Evolutionary conservation across 2,797 vertebrate genomes (phyloP), one percentile per base, ranked within the genome.

Genomic region (Fistularia commersonii): DNA sequence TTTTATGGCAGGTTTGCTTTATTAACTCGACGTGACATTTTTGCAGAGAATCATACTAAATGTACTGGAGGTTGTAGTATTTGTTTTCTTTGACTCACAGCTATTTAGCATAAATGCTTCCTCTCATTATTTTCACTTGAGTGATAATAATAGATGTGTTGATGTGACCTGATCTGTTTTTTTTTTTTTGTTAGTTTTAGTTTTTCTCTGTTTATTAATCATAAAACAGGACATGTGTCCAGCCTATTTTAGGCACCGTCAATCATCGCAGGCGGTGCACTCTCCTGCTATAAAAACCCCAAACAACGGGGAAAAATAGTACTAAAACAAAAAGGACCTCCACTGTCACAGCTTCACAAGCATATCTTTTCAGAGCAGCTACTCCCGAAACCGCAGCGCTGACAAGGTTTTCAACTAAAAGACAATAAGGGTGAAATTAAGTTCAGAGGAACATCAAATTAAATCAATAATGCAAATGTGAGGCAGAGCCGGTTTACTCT

Each of bases 61-160:
- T 23, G 23, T 23, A 23, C 23, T 23, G 23, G 23, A 23, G 23
- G 23, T 23, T 23, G 23, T 23, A 23, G 23, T 23, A 4, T 23
- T 23, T 4, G 23, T 23, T 23, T 23, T 23, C 23, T 23, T 23
- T 59, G 43, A 35, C 50, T 57, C 58, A 35, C 47, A 33, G 13
- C 9, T 70, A 6, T 61, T 80, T 75, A 72, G 48, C 52, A 70
- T 77, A 62, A 57, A 55, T 53, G 37, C 38, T 51, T 31, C 61
- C 55, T 59, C 61, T 64, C 64, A 68, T 60, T 59, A 57, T 51
- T 61, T 66, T 71, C 35, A 46, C 52, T 54, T 49, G 44, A 5
- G 43, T 80, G 76, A 56, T 81, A 81, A 79, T 77, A 80, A 88
- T 82, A 84, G 67, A 72, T 67, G 6, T 54, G 57, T 33, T 66